phyloP scores from a whole-genome alignment of 2,888 invertebrate species.

The Macrophya annulata region DNA sequence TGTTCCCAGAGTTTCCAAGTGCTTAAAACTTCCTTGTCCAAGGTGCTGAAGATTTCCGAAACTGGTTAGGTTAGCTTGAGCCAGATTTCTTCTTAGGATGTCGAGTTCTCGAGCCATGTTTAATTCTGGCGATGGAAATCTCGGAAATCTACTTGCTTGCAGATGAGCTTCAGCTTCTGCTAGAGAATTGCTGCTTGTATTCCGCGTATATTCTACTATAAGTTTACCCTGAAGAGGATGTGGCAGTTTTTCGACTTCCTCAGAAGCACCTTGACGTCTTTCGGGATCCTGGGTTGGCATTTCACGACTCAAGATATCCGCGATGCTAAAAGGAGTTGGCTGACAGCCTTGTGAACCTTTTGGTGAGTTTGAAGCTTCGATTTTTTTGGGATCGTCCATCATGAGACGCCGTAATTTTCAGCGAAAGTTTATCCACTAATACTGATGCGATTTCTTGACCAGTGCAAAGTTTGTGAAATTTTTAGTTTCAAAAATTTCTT shows the following conservation, averaged over 20 bases:
- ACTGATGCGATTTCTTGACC: neutral
- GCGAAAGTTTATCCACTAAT: neutral
- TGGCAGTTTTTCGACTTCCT: constrained; percentile 35
- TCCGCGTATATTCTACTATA: constrained; percentile 41
- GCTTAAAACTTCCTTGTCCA: constrained; percentile 67
- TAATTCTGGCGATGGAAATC: constrained; percentile 71
- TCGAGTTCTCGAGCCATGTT: constrained; percentile 74
- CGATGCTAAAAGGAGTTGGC: constrained; percentile 77
- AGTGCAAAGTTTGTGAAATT: neutral
- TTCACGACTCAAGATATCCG: constrained; percentile 75
- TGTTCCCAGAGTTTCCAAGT: constrained; percentile 68
- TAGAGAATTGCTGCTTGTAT: constrained; percentile 47
- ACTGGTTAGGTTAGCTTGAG: constrained; percentile 72
- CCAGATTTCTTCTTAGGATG: constrained; percentile 73
- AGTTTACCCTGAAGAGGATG: constrained; percentile 49
- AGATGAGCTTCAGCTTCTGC: constrained; percentile 65
- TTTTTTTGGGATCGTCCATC: constrained; percentile 69
- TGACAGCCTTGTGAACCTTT: constrained; percentile 70
- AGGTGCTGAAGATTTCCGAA: constrained; percentile 66
- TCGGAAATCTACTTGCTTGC: constrained; percentile 62
- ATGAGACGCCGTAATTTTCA: constrained; percentile 58
- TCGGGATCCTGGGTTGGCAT: constrained; percentile 63
- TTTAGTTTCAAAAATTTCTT: neutral
- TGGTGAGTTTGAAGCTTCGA: constrained; percentile 68
- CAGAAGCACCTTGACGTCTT: constrained; percentile 57